Percentiles rank a stretch among this genome's conserved stretches.
Evolutionary conservation across 1,140 invertebrate species (phyloP).

Genomic region (Capitella teleta): DNA sequence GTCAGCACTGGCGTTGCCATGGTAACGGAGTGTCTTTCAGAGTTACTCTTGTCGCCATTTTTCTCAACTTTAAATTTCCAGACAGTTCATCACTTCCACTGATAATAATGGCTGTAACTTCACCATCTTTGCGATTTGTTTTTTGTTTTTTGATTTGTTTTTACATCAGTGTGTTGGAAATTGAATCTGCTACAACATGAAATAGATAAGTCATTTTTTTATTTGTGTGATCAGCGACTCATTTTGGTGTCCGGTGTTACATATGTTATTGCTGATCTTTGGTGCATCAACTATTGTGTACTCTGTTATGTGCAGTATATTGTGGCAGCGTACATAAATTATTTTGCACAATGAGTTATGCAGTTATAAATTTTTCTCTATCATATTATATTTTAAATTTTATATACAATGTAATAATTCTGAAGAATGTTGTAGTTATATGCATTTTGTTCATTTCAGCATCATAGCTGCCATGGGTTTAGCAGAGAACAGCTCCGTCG

Average conservation of each 20-base stretch:
- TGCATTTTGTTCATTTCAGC: slow-evolving; percentile 16
- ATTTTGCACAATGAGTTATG: background rate
- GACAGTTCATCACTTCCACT: too few relatives aligned
- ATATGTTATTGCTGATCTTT: background rate
- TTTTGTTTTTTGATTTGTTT: too few relatives aligned
- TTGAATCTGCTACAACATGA: too few relatives aligned
- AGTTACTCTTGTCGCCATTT: too few relatives aligned
- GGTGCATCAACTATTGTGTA: background rate
- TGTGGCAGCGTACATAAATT: background rate
- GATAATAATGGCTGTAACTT: too few relatives aligned
- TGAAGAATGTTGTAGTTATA: background rate
- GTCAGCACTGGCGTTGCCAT: too few relatives aligned
- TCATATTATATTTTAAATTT: background rate
- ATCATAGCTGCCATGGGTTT: slow-evolving; percentile 59
- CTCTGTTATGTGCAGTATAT: background rate
- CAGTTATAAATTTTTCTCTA: background rate
- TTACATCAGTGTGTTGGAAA: too few relatives aligned
- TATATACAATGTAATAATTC: slow-evolving; percentile 5
- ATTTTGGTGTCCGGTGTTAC: background rate
- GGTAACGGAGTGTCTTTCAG: too few relatives aligned
- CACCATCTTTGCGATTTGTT: too few relatives aligned
- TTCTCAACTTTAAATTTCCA: too few relatives aligned
- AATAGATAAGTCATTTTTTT: background rate
- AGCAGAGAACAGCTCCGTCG: slow-evolving; percentile 66
- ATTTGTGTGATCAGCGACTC: background rate